Evolutionary conservation across 2,113 vertebrate species (phyloP), one percentile per base, ranked within the genome.

Genomic region (Brachyhypopomus occidentalis): DNA sequence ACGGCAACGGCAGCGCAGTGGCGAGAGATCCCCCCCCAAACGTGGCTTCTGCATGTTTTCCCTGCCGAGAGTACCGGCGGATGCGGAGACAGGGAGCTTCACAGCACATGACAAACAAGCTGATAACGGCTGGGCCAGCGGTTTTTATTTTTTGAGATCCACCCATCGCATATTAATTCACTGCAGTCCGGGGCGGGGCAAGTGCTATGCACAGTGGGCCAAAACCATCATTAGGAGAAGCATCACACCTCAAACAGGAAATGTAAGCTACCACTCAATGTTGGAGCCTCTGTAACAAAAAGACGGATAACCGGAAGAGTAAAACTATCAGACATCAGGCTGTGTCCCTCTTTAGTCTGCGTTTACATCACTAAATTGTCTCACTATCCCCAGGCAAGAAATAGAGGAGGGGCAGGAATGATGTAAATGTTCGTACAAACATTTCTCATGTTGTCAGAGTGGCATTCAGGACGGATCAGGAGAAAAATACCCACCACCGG

Each of bases 1-100:
- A 83, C 85, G 77, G 90, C 86, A 87, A 89, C 90, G 30, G 81
- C 85, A 79, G 80, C 8, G 58, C 67, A 58, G 27, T 9, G 7
- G 72, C 75, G 41, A 27, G 80, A 70, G 48, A 72, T 27, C 22
- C 20, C 45, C 66, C 36, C 11, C 6, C 59, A n/a, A n/a, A 72
- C 30, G 56, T 25, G 14, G 55, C 25, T 52, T 64, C 38, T 41
- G 36, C 20, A 38, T 48, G 19, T 25, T 72, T 23, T 1, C 30
- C 30, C 30, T 36, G 17, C 36, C 27, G 20, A n/a, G 14, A 64
- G 23, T 19, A 22, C 25, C 70, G 74, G 30, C 30, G 14, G 45
- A 56, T 81, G 17, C 36, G 27, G 79, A 73, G 77, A 27, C 55
- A 55, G 34, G 62, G 8, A 14, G 62, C 36, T 3, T 20, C 45